Percentiles rank a stretch among this genome's conserved stretches.
These are phyloP conservation scores for Papilio elwesi DNA, from an alignment of 2,888 invertebrate species.

Conservation along the genomic window DNA sequence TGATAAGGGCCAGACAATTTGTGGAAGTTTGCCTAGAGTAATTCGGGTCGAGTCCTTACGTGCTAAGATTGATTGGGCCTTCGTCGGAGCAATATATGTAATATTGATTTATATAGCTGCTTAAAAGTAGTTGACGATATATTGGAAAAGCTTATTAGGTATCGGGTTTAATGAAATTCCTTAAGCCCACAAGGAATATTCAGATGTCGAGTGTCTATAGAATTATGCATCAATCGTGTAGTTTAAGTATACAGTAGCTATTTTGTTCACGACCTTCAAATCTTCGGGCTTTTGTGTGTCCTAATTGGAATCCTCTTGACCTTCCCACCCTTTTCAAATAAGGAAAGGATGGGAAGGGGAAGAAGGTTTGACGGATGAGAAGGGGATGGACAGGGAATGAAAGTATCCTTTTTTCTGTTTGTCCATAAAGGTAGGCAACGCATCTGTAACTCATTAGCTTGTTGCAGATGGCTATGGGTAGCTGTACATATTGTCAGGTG, in stretches of 20 bases:
- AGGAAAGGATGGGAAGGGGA: no score
- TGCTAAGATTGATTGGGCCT: slow-evolving; percentile 38
- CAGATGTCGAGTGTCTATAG: slow-evolving; percentile 4
- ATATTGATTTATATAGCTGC: slow-evolving; percentile 39
- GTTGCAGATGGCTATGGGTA: no score
- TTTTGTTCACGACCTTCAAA: not conserved
- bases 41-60: slow-evolving; percentile 41
- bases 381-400: no score
- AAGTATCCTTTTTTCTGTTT: no score
- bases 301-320: no score
- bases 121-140: slow-evolving; percentile 24
- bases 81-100: slow-evolving; percentile 23
- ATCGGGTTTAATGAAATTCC: slow-evolving; percentile 38
- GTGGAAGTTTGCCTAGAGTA: slow-evolving; percentile 39
- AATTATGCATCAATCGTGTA: not conserved
- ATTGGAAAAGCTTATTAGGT: slow-evolving; percentile 35
- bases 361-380: no score
- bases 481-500: no score
- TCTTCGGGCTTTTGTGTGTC: not conserved
- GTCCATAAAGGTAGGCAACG: no score
- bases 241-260: not conserved
- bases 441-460: no score
- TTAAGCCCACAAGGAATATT: slow-evolving; percentile 31
- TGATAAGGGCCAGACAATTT: slow-evolving; percentile 46
- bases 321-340: no score